Evolutionary conservation across 2,797 vertebrate genomes (phyloP), one percentile per base, ranked within the genome.

Genomic region (Coranthus polyacanthus): DNA sequence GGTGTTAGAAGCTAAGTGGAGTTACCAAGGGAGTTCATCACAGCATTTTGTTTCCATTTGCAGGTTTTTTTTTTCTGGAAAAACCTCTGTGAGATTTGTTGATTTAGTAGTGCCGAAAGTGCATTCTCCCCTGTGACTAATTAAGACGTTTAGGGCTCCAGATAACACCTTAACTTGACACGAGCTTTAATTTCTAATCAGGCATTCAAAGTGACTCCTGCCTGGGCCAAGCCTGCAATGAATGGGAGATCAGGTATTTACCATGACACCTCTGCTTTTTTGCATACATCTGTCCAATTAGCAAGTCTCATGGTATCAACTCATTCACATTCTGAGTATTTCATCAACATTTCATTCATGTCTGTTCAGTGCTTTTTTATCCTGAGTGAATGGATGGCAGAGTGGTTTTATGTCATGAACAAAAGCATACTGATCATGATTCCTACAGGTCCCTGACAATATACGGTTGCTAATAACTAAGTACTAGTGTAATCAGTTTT

Each of bases 241-340:
- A 93, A 92, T 91, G 81, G 83, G 52, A 84, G 88, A 89, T 89
- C 68, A 75, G 43, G 70, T 86, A 93, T 94, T 93, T 92, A 92
- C 84, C 78, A 69, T 78, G 70, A 71, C 82, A 78, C 76, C 61
- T 78, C 78, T 70, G 84, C 83, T 84, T 86, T 89, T 85, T 83
- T 72, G 90, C 91, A 94, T 93, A 67, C 68, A 79, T 91, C 79
- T 88, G 68, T 64, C 66, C 83, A 91, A 93, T 94, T 94, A 94
- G 54, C 65, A 61, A 41, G 67, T 82, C 71, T 83, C 88, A 46
- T 69, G 79, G 71, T 22, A 60, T 69, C 45, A 24, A 77, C 64
- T 74, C 68, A 80, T 78, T 85, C 67, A 53, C 61, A 83, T 70
- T 84, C 82, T 84, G 83, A 82, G 87, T 89, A 81, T 90, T 88